Percentiles rank a stretch among this genome's conserved stretches.
Conservation (phyloP, 2,113 vertebrate species). For the Sclerurus mexicanus region DNA sequence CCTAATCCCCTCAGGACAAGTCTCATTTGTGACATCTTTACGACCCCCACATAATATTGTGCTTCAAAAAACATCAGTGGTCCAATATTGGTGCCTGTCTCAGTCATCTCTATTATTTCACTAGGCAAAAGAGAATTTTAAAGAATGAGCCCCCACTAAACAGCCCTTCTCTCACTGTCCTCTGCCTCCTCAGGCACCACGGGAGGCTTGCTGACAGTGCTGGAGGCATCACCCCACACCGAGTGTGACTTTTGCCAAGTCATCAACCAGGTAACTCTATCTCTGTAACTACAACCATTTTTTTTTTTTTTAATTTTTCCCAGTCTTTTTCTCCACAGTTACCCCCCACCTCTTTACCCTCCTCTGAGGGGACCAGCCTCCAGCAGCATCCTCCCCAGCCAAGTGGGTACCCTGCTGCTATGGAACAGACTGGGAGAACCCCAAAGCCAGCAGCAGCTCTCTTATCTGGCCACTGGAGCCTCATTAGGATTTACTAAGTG, state of each 20-base stretch:
- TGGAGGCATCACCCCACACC: fast-evolving
- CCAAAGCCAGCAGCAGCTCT: not conserved
- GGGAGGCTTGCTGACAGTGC: too few relatives aligned
- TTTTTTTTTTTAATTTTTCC: not conserved
- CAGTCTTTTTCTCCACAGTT: not conserved
- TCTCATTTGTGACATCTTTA: not conserved
- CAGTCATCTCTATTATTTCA: not conserved
- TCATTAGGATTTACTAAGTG: not conserved
- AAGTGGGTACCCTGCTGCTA: not conserved
- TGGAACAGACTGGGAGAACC: not conserved
- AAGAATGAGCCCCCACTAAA: not conserved
- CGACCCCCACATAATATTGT: fast-evolving
- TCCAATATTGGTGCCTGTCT: fast-evolving
- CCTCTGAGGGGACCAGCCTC: not conserved
- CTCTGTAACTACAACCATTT: not conserved
- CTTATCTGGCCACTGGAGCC: not conserved
- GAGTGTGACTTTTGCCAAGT: not conserved
- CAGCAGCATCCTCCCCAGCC: not conserved
- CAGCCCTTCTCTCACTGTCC: not conserved
- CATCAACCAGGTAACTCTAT: not conserved
- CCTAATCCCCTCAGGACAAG: not conserved
- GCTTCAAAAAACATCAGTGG: not conserved
- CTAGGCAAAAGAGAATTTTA: not conserved
- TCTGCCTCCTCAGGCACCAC: not conserved
- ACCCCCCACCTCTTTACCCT: not conserved